Base-by-base conservation (phyloP, 1,140 invertebrate species). In the Drosophila kohkoa region DNA sequence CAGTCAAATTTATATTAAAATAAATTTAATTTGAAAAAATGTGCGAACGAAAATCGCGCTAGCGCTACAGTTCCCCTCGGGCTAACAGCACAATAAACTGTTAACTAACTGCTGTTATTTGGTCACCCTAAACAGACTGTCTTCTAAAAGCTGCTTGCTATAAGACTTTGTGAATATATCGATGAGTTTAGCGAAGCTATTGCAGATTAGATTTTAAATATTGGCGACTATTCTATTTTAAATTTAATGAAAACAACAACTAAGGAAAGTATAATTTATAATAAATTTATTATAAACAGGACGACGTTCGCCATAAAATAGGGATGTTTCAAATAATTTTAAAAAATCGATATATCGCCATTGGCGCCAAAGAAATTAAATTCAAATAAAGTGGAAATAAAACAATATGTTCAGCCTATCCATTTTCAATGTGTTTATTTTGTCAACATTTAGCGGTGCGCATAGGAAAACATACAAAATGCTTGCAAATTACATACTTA, bases 391-490 rank as follows among this genome's bases (percentile, higher is more conserved):
- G 13, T 46, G 1, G 15, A 35, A 32, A 30, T 30, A 13, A 16
- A 13, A 32, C 20, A 11, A 25, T 25, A 25, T 25, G 20, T 11
- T 57, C 0, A 3, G n/a, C 3, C 30, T 52, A 20, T 66, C 28
- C 11, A 41, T 43, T 68, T 1, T 30, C 13, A 11, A 3, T 51
- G 43, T 69, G 30, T 82, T 82, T 82, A 82, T 82, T 25, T 82
- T 60, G 58, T 70, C 45, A 75, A 74, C 43, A 46, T 75, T 63
- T 49, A 70, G 48, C 59, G 38, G 49, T 69, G 75, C 67, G 64
- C 81, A 77, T 80, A 83, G 81, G 81, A 70, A 54, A 60, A 58
- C 38, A 64, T 64, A 65, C 60, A 59, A 43, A 73, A 54, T 65
- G 30, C 28, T 64, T 74, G 57, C 38, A 60, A 60, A 54, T 66